These are phyloP conservation scores for Unio pictorum DNA, from an alignment of 2,888 invertebrate genomes.

Conservation along the genomic window DNA sequence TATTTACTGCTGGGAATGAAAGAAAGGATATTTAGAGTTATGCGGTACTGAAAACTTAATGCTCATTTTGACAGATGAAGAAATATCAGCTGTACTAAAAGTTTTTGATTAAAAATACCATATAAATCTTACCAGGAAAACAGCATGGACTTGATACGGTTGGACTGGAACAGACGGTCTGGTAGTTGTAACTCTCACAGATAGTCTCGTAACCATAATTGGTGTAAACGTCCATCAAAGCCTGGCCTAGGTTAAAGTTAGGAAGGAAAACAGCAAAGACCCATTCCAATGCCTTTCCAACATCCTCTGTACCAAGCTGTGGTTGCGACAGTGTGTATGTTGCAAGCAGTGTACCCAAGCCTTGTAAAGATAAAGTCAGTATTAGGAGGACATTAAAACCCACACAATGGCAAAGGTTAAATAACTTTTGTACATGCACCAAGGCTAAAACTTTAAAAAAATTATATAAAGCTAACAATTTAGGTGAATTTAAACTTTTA, in stretches of 20 bases:
- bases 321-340: constrained; percentile 80
- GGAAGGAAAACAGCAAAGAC: constrained; percentile 80
- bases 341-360: constrained; percentile 81
- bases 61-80: too few relatives aligned
- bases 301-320: constrained; percentile 75
- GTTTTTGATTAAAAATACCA: too few relatives aligned
- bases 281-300: constrained; percentile 77
- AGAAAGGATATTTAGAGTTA: too few relatives aligned
- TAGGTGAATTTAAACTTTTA: too few relatives aligned
- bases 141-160: constrained; percentile 18
- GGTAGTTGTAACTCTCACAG: constrained; percentile 21
- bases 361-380: constrained; percentile 71
- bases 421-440: neutral
- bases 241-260: constrained; percentile 77
- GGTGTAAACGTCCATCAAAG: constrained; percentile 70
- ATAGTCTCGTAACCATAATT: constrained; percentile 60
- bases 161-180: neutral
- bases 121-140: constrained; percentile 16
- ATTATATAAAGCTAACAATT: too few relatives aligned
- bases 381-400: neutral
- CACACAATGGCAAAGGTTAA: neutral
- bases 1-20: too few relatives aligned
- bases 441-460: too few relatives aligned
- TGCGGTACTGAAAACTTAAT: too few relatives aligned
- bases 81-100: too few relatives aligned